Evolutionary conservation across 2,888 invertebrate genomes (phyloP), one percentile per base, ranked within the genome.

Genomic region (Linnaemya vulpina): DNA sequence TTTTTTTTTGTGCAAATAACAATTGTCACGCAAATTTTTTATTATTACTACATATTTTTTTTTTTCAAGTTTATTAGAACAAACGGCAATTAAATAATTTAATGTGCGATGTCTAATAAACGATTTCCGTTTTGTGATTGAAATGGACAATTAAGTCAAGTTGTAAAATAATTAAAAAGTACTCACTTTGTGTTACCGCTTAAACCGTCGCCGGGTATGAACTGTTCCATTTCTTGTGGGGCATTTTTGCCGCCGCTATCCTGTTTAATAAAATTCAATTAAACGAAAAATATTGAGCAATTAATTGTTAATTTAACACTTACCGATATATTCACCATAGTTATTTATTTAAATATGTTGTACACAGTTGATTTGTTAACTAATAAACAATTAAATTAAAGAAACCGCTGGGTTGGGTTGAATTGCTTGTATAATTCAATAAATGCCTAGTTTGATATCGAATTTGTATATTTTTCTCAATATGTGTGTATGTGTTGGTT

Each of bases 211-310:
- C 89, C 89, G 60, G 96, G 95, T 87, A 97, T 93, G 90, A 96
- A 96, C n/a, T 96, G 96, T 89, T 96, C 96, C 94, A 96, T 92
- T 92, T 97, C 96, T 88, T 96, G 96, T 67, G 95, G 93, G 83
- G 87, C 89, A 89, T 88, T 88, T 92, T 90, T 91, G 86, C 89
- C 88, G 86, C 90, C 90, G 86, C 89, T 89, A 86, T 92, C 92
- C 90, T 91, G 83, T 62, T 78, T 68, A 58, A 67, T 20, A 75
- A 84, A 75, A 80, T 63, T 10, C 11, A 65, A 77, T 63, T 35
- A 51, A 83, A 58, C 58, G 22, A 58, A 85, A 53, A 68, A 65
- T 17, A 49, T 15, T 20, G 43, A 38, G 38, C 17, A 68, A 55
- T 67, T 40, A 38, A 25, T 76, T 35, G 17, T 65, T 62, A 62